Percentiles rank a stretch among this genome's conserved stretches.
Conservation (phyloP, 1,140 invertebrate genomes). For the Zaprionus lachaisei region DNA sequence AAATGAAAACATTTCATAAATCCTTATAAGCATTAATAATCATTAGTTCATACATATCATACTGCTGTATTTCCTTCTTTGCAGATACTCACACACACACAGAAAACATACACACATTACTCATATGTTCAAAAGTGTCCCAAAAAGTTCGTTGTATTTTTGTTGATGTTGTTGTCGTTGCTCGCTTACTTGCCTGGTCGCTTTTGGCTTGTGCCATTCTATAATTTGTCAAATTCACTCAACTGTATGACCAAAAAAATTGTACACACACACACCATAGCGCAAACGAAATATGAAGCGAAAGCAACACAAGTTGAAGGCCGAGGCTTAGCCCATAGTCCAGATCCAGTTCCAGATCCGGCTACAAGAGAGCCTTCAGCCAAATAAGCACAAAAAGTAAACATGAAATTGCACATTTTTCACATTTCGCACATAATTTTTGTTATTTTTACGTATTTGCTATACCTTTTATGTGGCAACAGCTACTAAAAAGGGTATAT, state of each 20-base stretch:
- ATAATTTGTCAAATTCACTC: conserved; percentile 81
- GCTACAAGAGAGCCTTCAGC: conserved; percentile 20
- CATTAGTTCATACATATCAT: conserved; percentile 64
- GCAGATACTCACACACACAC: not conserved
- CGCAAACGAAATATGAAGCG: conserved; percentile 54
- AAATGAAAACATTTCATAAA: conserved; percentile 61
- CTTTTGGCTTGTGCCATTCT: conserved; percentile 56
- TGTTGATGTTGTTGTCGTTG: conserved; percentile 11
- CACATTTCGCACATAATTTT: conserved; percentile 69
- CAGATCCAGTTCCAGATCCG: conserved; percentile 26
- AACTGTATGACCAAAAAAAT: conserved; percentile 58
- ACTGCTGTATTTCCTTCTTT: conserved; percentile 31
- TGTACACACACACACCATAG: conserved; percentile 12
- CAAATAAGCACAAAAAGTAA: conserved; percentile 42
- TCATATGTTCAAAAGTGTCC: conserved; percentile 32
- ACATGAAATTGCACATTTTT: conserved; percentile 82
- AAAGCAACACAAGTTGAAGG: conserved; percentile 33
- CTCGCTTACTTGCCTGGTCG: conserved; percentile 7
- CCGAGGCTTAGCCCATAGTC: conserved; percentile 28
- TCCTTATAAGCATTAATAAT: conserved; percentile 77
- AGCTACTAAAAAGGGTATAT: not conserved
- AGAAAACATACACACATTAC: conserved; percentile 20
- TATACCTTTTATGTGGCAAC: not conserved
- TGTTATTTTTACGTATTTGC: conserved; percentile 33
- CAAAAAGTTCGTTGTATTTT: conserved; percentile 24